Evolutionary conservation across 1,140 invertebrate species (phyloP), one percentile per base, ranked within the genome.

Genomic region (Drosophila novamexicana): DNA sequence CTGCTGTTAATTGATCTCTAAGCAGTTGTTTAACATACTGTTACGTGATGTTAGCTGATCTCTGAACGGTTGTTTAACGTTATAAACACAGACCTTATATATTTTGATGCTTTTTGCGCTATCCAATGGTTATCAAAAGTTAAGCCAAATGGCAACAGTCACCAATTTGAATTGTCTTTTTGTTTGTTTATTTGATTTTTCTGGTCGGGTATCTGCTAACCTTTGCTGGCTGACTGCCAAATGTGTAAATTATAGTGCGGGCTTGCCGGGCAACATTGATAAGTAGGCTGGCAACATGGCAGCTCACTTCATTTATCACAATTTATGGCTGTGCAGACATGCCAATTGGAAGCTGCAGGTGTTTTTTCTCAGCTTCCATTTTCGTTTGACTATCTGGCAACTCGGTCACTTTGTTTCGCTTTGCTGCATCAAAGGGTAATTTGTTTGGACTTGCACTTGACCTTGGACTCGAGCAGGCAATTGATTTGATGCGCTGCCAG

Each of bases 301-400:
- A 71, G 68, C 39, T 54, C 68, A 84, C 84, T 88, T 88, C 83
- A 88, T 88, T 88, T 88, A 88, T 88, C 83, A 84, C 47, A 80
- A 89, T 88, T 88, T 88, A 88, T 89, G 76, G 67, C 69, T 53
- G 52, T 70, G 73, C 61, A 47, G 58, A 83, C 62, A 70, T 76
- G 61, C 39, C 62, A 79, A 84, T 84, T 79, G 61, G 71, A 70
- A 69, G 76, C 64, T 70, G 79, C 76, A 79, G 75, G 57, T 85
- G 67, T 71, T 50, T 50, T 16, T n/a, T 53, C 36, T 49, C 32
- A 22, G 32, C 18, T 6, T 53, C 6, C 29, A 10, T 63, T 50
- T 36, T 2, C 5, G 29, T 42, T 7, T 9, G 14, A 6, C 44
- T 50, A 12, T 39, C 12, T 49, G 37, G 29, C 44, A 63, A 37